A percentile compares a stretch with the other conserved stretches of the same genome.
phyloP scores from a whole-genome alignment of 2,888 invertebrate species.

The Aquatica leii region DNA sequence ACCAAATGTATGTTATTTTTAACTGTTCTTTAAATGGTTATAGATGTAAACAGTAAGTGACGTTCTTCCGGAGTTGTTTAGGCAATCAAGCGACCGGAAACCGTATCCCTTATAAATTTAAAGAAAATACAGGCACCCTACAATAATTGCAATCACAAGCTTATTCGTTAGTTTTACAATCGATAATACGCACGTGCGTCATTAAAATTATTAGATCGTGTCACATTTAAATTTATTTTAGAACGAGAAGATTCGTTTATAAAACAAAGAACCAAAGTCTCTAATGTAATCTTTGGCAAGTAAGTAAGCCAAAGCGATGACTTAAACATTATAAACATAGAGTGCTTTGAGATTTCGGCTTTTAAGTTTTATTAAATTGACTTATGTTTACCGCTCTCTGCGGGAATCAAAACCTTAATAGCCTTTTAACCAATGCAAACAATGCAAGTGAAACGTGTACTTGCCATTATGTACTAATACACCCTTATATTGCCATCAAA shows the following conservation, averaged over 20 bases:
- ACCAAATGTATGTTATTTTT: constrained; percentile 52
- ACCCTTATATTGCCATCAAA: constrained; percentile 26
- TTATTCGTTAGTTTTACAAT: constrained; percentile 25
- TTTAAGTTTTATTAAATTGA: constrained; percentile 42
- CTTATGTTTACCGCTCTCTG: constrained; percentile 45
- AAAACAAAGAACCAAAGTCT: constrained; percentile 8
- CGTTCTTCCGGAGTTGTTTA: constrained; percentile 45
- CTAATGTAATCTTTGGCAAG: constrained; percentile 34
- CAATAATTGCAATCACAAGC: constrained; percentile 13
- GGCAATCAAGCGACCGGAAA: constrained; percentile 36
- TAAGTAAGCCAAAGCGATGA: constrained; percentile 34
- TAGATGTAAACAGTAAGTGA: constrained; percentile 46
- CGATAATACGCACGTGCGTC: constrained; percentile 24
- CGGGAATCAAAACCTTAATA: constrained; percentile 51
- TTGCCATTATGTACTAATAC: constrained; percentile 46
- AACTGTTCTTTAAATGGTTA: constrained; percentile 56
- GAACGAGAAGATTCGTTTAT: constrained; percentile 5
- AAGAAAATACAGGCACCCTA: constrained; percentile 33
- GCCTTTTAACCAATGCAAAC: constrained; percentile 54
- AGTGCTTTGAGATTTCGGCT: constrained; percentile 38
- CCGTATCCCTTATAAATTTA: constrained; percentile 24
- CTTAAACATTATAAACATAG: constrained; percentile 39
- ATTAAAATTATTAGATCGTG: constrained; percentile 4
- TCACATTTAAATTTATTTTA: background rate
- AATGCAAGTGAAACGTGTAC: constrained; percentile 49